Evolutionary conservation across 2,113 vertebrate genomes (phyloP).

Genomic region (Phrynosoma platyrhinos): DNA sequence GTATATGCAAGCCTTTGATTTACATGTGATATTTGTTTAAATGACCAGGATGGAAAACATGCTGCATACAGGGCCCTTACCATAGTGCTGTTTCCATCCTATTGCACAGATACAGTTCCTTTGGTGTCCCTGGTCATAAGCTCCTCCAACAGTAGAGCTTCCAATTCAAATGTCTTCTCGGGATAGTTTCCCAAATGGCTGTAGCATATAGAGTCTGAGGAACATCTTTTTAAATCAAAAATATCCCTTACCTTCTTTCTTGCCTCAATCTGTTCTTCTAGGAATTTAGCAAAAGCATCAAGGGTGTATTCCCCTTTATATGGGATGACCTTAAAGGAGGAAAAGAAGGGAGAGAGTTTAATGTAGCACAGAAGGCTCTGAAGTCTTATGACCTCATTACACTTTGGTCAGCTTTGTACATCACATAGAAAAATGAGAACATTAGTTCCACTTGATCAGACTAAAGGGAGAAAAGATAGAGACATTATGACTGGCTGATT

Average conservation of each 20-base stretch:
- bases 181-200: background rate
- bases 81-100: too few relatives aligned
- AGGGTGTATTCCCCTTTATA: slow-evolving; percentile 72
- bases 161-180: background rate
- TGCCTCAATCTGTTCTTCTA: slow-evolving; percentile 71
- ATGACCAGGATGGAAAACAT: background rate
- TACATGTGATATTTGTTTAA: too few relatives aligned
- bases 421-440: background rate
- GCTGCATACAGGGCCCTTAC: background rate
- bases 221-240: background rate
- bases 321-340: slow-evolving; percentile 64
- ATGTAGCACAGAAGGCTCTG: background rate
- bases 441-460: too few relatives aligned
- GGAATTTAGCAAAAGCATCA: slow-evolving; percentile 74
- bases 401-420: background rate
- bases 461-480: too few relatives aligned
- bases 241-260: slow-evolving; percentile 63
- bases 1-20: background rate
- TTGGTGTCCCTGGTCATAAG: too few relatives aligned
- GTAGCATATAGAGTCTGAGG: too few relatives aligned
- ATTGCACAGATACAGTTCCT: too few relatives aligned
- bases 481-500: too few relatives aligned
- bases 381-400: background rate
- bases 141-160: too few relatives aligned
- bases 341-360: background rate